These are phyloP conservation scores for Protobothrops flavoviridis DNA, from an alignment of 2,113 vertebrate genomes.

Conservation along the genomic window DNA sequence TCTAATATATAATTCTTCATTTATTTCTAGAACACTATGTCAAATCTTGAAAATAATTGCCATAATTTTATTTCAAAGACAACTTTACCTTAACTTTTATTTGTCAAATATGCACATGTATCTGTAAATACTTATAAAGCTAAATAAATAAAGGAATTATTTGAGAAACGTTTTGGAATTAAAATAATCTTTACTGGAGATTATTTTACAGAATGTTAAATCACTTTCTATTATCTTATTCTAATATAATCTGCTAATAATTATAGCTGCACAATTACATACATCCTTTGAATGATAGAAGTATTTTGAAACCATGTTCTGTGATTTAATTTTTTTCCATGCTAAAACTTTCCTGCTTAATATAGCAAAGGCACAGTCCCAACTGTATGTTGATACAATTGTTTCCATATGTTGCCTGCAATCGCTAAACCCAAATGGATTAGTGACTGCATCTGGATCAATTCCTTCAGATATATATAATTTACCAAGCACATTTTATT, in stretches of 20 bases:
- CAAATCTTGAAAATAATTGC: neutral
- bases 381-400: neutral
- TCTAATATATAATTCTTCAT: neutral
- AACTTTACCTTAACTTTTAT: neutral
- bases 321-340: neutral
- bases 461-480: neutral
- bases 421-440: neutral
- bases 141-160: neutral
- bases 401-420: neutral
- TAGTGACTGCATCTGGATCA: neutral
- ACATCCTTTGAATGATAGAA: neutral
- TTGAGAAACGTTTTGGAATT: neutral
- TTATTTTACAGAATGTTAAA: neutral
- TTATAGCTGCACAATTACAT: neutral
- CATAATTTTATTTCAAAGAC: neutral
- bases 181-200: neutral
- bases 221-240: neutral
- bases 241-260: neutral
- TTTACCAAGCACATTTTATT: neutral
- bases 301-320: too few relatives aligned
- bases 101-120: neutral
- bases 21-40: neutral
- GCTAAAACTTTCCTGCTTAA: neutral
- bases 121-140: neutral
- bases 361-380: neutral